Evolutionary conservation across 2,888 invertebrate species (phyloP).

Genomic region (Arrhopalites spinosus): DNA sequence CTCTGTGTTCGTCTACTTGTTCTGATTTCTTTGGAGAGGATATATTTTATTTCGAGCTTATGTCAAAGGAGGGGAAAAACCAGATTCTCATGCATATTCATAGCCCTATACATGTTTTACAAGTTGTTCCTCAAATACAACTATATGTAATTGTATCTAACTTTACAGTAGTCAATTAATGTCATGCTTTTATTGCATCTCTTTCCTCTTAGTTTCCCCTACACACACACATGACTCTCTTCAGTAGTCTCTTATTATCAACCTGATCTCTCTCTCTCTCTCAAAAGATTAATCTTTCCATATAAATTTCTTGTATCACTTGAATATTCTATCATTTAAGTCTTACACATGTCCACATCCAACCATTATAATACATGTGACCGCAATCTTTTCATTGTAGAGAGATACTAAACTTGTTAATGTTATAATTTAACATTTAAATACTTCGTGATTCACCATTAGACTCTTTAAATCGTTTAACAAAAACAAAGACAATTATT

Average conservation of each 20-base stretch:
- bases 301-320: no score
- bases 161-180: constrained; percentile 20
- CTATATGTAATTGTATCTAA: constrained; percentile 22
- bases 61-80: no score
- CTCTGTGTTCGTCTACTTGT: neutral
- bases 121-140: constrained; percentile 21
- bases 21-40: neutral
- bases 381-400: no score
- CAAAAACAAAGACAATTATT: no score
- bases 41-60: neutral
- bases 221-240: neutral
- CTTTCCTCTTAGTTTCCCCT: neutral
- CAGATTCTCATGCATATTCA: neutral
- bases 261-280: neutral
- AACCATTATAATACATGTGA: no score
- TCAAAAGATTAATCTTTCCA: no score
- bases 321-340: no score
- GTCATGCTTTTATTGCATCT: constrained; percentile 19
- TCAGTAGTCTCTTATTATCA: neutral
- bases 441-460: no score
- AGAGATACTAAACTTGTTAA: no score
- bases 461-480: no score
- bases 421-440: no score
- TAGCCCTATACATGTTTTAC: neutral
- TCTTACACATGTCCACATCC: no score